phyloP scores from a whole-genome alignment of 1,140 invertebrate species.

The Penaeus chinensis region DNA sequence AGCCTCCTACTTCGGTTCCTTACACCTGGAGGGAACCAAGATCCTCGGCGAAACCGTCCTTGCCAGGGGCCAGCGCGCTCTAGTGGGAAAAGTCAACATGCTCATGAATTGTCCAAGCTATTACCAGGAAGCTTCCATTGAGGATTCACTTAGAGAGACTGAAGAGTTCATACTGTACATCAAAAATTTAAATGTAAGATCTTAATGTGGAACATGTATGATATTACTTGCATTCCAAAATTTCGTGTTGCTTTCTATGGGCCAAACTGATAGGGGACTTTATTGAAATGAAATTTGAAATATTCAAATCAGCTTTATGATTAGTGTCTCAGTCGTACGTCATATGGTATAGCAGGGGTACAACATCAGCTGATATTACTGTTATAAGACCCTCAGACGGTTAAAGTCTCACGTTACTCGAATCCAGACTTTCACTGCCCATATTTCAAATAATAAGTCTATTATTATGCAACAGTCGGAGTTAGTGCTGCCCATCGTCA shows the following conservation, averaged over 20 bases:
- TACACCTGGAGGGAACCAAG: constrained; percentile 78
- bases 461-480: constrained; percentile 72
- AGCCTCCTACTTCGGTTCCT: constrained; percentile 86
- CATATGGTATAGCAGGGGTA: background rate
- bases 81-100: constrained; percentile 69
- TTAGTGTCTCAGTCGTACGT: background rate
- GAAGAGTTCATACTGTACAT: constrained; percentile 65
- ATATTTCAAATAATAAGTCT: background rate
- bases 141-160: constrained; percentile 73
- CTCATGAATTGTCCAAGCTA: too few relatives aligned
- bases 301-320: too few relatives aligned
- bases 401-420: background rate
- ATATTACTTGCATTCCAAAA: too few relatives aligned
- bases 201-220: too few relatives aligned
- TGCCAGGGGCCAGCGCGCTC: constrained; percentile 81
- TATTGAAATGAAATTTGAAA: too few relatives aligned
- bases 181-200: constrained; percentile 27
- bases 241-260: too few relatives aligned
- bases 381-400: too few relatives aligned
- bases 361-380: too few relatives aligned
- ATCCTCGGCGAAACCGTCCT: constrained; percentile 77
- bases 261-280: too few relatives aligned
- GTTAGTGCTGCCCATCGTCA: constrained; percentile 82
- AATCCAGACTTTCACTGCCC: too few relatives aligned
- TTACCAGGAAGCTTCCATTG: background rate